phyloP scores from a whole-genome alignment of 2,888 invertebrate species.

The Caenorhabditis uteleia region DNA sequence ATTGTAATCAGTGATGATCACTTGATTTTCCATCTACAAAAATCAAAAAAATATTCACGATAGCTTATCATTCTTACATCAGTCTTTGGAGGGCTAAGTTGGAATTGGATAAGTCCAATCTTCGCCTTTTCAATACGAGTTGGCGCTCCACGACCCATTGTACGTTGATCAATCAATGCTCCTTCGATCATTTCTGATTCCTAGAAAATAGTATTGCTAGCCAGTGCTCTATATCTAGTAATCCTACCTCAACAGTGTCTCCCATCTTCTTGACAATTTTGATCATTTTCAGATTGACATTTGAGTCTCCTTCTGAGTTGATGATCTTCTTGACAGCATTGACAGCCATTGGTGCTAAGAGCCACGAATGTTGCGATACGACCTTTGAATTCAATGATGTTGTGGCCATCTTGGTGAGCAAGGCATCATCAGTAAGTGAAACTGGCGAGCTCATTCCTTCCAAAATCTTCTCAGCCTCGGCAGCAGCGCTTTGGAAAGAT shows the following conservation, averaged over 20 bases:
- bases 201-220: slow-evolving; percentile 76
- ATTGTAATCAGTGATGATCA: slow-evolving; percentile 94
- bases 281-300: slow-evolving; percentile 89
- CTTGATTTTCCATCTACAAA: slow-evolving; percentile 73
- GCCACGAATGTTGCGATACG: slow-evolving; percentile 94
- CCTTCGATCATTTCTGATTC: slow-evolving; percentile 95
- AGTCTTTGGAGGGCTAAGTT: slow-evolving; percentile 98
- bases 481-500: slow-evolving; percentile 84
- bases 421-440: slow-evolving; percentile 84
- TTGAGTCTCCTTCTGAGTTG: slow-evolving; percentile 78
- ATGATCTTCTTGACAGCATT: slow-evolving; percentile 90
- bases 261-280: slow-evolving; percentile 96
- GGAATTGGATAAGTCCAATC: slow-evolving; percentile 98
- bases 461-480: slow-evolving; percentile 81
- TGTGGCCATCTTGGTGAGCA: slow-evolving; percentile 90
- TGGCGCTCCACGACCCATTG: slow-evolving; percentile 86
- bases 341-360: slow-evolving; percentile 94
- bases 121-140: slow-evolving; percentile 94
- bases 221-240: too few species aligned
- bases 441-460: slow-evolving; percentile 82
- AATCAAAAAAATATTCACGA: neutral
- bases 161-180: slow-evolving; percentile 88
- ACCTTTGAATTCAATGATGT: slow-evolving; percentile 98
- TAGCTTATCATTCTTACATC: slow-evolving; percentile 77
- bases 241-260: slow-evolving; percentile 66